Evolutionary conservation across 2,797 vertebrate species (phyloP).

Genomic region (Pangasius krempfi): DNA sequence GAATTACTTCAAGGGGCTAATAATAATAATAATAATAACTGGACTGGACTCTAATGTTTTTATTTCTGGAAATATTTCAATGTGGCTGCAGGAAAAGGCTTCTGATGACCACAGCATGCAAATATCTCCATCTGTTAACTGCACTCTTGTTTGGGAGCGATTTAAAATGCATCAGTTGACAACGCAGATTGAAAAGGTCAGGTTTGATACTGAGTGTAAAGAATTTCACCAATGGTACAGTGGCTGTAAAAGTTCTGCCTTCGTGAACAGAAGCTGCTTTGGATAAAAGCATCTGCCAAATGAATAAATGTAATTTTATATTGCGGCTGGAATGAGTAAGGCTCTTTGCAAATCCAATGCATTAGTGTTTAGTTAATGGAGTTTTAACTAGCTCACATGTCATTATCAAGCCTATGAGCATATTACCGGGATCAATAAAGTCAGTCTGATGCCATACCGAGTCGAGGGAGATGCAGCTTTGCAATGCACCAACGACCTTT

Average conservation of each 20-base stretch:
- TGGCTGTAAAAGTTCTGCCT: background rate
- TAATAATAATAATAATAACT: conserved; percentile 45
- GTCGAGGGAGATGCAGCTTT: background rate
- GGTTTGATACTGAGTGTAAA: background rate
- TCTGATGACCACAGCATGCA: background rate
- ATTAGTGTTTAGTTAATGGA: conserved; percentile 54
- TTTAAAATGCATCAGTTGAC: background rate
- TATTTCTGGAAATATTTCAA: conserved; percentile 21
- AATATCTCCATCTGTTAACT: background rate
- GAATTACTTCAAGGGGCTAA: conserved; percentile 61
- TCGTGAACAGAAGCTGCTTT: background rate
- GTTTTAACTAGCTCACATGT: conserved; percentile 49
- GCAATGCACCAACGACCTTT: background rate
- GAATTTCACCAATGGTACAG: no score
- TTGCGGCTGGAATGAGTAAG: background rate
- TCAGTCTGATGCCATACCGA: background rate
- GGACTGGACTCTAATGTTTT: conserved; percentile 2
- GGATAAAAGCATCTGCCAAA: conserved; percentile 17
- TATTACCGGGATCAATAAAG: conserved; percentile 24
- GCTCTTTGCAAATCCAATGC: conserved; percentile 22
- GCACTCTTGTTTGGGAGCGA: background rate
- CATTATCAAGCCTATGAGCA: conserved; percentile 57
- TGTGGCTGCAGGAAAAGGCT: background rate
- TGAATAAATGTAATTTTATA: conserved; percentile 26
- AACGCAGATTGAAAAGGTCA: background rate